These are phyloP conservation scores for Eulemur macaco DNA, from an alignment of 2,113 vertebrate genomes.

Conservation along the genomic window DNA sequence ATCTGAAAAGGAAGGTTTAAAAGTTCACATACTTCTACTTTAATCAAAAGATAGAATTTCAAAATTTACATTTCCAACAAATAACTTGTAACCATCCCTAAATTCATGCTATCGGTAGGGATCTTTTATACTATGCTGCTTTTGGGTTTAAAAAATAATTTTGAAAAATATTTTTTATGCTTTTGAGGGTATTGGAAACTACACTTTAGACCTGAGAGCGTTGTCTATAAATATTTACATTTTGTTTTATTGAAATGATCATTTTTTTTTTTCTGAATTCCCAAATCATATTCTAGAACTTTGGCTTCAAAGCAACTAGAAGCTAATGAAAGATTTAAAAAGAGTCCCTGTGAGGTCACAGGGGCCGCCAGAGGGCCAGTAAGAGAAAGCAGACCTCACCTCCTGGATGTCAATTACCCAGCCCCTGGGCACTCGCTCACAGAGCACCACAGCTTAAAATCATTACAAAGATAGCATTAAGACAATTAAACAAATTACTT, in stretches of 20 bases:
- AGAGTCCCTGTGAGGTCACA: neutral
- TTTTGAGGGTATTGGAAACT: constrained; percentile 25
- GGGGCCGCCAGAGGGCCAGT: constrained; percentile 47
- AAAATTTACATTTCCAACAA: constrained; percentile 15
- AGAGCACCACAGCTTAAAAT: constrained; percentile 85
- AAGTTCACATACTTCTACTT: neutral
- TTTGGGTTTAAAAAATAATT: neutral
- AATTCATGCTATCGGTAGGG: neutral
- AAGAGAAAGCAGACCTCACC: constrained; percentile 80
- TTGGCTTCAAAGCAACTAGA: constrained; percentile 45
- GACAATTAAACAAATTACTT: constrained; percentile 87
- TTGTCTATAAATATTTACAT: constrained; percentile 29
- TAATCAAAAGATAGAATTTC: neutral
- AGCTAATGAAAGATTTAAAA: neutral
- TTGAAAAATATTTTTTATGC: neutral
- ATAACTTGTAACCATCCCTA: neutral
- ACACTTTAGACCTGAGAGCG: neutral
- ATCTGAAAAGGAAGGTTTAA: neutral
- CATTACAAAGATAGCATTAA: constrained; percentile 82
- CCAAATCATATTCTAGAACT: neutral
- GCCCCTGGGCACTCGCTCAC: constrained; percentile 77
- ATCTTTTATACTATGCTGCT: neutral
- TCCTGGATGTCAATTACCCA: constrained; percentile 78
- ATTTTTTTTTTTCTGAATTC: neutral
- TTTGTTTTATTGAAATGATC: constrained; percentile 33